A percentile compares a stretch with the other conserved stretches of the same genome.
Conservation (phyloP, 2,888 invertebrate genomes). For the Eupithecia inturbata region DNA sequence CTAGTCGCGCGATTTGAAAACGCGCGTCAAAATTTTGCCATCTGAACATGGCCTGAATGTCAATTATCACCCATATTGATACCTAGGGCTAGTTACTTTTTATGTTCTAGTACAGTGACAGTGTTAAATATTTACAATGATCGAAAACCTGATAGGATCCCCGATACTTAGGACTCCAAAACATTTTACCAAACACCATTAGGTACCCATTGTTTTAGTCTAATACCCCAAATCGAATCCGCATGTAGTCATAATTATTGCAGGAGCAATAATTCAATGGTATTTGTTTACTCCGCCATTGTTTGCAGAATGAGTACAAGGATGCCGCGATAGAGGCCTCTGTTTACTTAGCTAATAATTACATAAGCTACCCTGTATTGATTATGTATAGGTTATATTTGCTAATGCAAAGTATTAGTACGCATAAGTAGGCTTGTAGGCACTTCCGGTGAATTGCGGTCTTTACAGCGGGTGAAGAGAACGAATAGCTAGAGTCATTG, state of each 20-base stretch:
- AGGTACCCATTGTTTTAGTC: constrained; percentile 32
- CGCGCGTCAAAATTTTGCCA: too few species aligned
- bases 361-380: constrained; percentile 70
- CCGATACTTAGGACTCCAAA: not conserved
- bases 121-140: not conserved
- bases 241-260: constrained; percentile 40
- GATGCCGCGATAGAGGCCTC: constrained; percentile 72
- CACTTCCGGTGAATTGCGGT: constrained; percentile 18
- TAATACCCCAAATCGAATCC: constrained; percentile 41
- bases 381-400: constrained; percentile 64
- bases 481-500: not conserved
- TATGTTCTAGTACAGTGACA: not conserved
- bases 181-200: constrained; percentile 19
- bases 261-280: constrained; percentile 70
- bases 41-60: too few species aligned
- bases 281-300: constrained; percentile 77
- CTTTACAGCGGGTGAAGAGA: not conserved
- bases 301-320: constrained; percentile 78
- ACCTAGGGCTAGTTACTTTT: too few species aligned
- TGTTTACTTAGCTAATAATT: constrained; percentile 80
- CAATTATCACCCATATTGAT: too few species aligned
- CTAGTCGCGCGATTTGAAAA: too few species aligned
- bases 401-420: constrained; percentile 45
- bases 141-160: not conserved
- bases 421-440: constrained; percentile 16